Conservation (phyloP, 2,797 vertebrate genomes). For the Pseudochirops cupreus region DNA sequence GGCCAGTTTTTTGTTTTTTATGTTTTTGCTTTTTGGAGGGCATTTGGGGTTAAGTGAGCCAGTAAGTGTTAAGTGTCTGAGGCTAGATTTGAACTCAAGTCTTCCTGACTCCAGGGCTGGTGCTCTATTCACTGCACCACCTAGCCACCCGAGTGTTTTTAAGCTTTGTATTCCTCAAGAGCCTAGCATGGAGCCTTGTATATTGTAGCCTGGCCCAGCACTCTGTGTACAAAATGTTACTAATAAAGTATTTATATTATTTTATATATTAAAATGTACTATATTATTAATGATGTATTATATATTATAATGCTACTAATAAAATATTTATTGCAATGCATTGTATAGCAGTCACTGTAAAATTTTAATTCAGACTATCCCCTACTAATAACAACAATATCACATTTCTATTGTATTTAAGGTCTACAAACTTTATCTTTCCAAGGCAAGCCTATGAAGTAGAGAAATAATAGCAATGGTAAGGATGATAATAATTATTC, state of each 20-base stretch:
- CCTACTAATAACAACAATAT: not conserved
- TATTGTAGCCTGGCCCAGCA: not conserved
- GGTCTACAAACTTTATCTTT: not conserved
- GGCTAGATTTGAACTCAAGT: no score
- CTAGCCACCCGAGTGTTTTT: no score
- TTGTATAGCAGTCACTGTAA: not conserved
- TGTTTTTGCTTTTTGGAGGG: no score
- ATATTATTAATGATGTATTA: no score
- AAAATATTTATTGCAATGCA: not conserved
- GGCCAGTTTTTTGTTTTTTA: not conserved
- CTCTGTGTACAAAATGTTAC: not conserved
- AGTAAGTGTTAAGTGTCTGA: no score
- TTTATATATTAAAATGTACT: no score
- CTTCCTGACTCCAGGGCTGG: no score
- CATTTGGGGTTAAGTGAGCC: no score
- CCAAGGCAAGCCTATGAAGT: not conserved
- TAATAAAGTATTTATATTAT: not conserved
- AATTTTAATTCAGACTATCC: not conserved
- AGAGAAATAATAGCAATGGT: not conserved
- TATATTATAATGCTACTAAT: not conserved
- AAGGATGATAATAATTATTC: not conserved
- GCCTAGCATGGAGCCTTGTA: not conserved
- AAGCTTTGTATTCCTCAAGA: not conserved
- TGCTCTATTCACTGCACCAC: no score
- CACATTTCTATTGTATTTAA: not conserved